Evolutionary conservation across 1,140 invertebrate species (phyloP).

Genomic region (Danaus plexippus): DNA sequence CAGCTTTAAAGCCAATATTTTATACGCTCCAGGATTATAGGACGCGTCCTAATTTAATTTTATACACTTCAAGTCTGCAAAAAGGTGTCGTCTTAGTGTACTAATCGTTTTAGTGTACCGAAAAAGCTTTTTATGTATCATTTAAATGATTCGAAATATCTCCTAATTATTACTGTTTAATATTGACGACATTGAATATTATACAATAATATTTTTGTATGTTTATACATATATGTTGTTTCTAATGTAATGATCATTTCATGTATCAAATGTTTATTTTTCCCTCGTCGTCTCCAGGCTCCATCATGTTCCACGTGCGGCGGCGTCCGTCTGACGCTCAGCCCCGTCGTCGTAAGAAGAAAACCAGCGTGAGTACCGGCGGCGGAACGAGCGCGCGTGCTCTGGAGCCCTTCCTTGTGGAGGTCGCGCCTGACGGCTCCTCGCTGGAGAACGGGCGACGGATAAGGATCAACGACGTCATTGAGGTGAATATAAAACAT

Average conservation of each 20-base stretch:
- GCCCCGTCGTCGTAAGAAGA: slow-evolving; percentile 92
- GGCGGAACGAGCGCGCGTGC: slow-evolving; percentile 43
- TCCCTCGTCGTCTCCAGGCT: slow-evolving; percentile 74
- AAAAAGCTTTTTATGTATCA: no score
- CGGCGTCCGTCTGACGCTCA: slow-evolving; percentile 90
- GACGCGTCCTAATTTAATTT: neutral
- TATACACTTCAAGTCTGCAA: no score
- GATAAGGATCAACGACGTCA: slow-evolving; percentile 74
- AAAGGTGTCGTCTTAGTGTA: no score
- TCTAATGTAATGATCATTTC: no score
- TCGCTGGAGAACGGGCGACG: slow-evolving; percentile 74
- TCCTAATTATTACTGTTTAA: no score
- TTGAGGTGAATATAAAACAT: slow-evolving; percentile 69
- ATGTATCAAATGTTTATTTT: no score
- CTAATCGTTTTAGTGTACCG: no score
- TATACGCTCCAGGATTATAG: no score
- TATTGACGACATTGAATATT: no score
- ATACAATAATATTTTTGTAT: no score
- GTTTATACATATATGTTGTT: no score
- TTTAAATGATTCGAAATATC: no score
- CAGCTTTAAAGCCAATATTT: neutral
- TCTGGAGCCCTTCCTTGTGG: slow-evolving; percentile 73
- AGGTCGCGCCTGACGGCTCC: slow-evolving; percentile 75
- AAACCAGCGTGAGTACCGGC: slow-evolving; percentile 73
- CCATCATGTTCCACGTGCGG: slow-evolving; percentile 95